These are phyloP conservation scores for Meriones unguiculatus DNA, from an alignment of 2,113 vertebrate species.

Conservation along the genomic window DNA sequence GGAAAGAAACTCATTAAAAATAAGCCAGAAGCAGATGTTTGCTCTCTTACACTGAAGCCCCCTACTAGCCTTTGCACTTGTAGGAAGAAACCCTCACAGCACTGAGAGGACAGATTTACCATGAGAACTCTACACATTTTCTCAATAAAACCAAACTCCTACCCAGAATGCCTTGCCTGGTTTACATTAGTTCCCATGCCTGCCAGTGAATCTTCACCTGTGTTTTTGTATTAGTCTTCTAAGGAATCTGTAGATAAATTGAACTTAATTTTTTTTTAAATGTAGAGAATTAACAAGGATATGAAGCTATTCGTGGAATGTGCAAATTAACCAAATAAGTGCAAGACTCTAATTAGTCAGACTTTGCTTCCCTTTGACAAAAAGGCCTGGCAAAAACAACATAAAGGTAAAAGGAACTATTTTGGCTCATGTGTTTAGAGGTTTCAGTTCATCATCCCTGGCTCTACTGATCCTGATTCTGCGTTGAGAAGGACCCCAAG, in stretches of 20 bases:
- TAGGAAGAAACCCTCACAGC: neutral
- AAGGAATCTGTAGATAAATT: neutral
- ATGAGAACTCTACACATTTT: neutral
- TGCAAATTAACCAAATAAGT: neutral
- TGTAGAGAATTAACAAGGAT: neutral
- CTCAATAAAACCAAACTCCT: slow-evolving; percentile 20
- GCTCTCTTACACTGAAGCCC: neutral
- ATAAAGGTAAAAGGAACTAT: neutral
- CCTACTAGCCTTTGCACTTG: neutral
- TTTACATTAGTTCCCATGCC: neutral
- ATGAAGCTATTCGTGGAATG: neutral
- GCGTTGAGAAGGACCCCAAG: neutral
- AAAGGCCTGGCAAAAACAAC: neutral
- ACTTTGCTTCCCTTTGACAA: neutral
- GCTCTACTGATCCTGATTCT: neutral
- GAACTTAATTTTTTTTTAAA: neutral
- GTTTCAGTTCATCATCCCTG: neutral
- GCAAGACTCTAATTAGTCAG: neutral
- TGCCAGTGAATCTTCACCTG: neutral
- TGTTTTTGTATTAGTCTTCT: slow-evolving; percentile 1
- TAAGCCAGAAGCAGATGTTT: neutral
- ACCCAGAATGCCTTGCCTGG: neutral
- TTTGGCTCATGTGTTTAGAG: neutral
- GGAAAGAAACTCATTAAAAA: neutral
- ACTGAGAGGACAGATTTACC: neutral